Percentiles rank a stretch among this genome's conserved stretches.
phyloP scores from a whole-genome alignment of 2,888 invertebrate genomes.

The Patella ulyssiponensis region DNA sequence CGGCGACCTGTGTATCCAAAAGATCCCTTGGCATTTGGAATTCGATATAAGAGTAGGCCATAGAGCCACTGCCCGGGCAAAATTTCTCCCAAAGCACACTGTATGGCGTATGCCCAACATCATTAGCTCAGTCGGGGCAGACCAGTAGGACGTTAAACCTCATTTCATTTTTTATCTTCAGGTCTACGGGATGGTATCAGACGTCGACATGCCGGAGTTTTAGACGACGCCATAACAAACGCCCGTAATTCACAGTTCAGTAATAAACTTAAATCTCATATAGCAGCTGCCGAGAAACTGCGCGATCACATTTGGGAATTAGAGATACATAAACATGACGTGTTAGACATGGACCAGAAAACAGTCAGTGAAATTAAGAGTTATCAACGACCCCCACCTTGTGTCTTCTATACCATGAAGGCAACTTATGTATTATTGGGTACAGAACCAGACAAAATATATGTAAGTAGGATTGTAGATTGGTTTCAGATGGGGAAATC shows the following conservation, averaged over 20 bases:
- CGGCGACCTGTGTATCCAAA: too few relatives aligned
- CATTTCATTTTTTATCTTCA: neutral
- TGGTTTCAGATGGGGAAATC: too few relatives aligned
- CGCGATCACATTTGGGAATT: neutral
- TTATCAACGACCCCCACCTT: neutral
- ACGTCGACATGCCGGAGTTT: neutral
- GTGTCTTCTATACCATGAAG: neutral
- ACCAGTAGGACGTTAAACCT: too few relatives aligned
- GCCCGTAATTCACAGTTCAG: neutral
- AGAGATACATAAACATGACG: neutral
- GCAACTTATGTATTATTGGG: neutral
- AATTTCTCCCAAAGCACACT: too few relatives aligned
- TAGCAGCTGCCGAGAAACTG: conserved; percentile 1
- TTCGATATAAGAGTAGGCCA: too few relatives aligned
- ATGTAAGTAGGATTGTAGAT: neutral
- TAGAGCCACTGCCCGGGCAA: too few relatives aligned
- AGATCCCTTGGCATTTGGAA: too few relatives aligned
- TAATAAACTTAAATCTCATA: neutral
- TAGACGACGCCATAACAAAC: neutral
- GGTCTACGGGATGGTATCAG: neutral
- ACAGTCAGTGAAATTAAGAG: conserved; percentile 7
- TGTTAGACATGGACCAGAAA: conserved; percentile 4
- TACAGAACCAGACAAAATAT: neutral
- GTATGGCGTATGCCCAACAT: too few relatives aligned
- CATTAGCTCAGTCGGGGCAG: too few relatives aligned